Conservation (phyloP, 2,797 vertebrate genomes). For the Clarias laeviceps region DNA sequence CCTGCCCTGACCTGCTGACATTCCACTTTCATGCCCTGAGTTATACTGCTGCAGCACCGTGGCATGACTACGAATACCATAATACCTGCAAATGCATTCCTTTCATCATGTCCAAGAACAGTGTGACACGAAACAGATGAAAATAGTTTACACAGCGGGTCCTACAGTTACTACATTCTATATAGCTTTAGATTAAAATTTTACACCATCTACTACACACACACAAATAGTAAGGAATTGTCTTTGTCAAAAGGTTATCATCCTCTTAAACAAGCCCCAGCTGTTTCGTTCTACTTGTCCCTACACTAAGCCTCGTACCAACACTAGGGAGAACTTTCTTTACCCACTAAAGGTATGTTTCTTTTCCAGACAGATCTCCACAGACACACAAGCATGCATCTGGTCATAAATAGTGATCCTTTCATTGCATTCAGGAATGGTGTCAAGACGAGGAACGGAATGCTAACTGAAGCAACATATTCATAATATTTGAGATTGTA, state of each 20-base stretch:
- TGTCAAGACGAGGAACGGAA: conserved; percentile 26
- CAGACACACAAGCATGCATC: conserved; percentile 40
- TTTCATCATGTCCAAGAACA: conserved; percentile 29
- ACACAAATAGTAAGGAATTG: conserved; percentile 4
- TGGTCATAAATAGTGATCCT: conserved; percentile 44
- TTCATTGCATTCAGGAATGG: conserved; percentile 40
- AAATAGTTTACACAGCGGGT: not conserved
- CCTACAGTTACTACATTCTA: not conserved
- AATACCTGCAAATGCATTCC: conserved; percentile 41
- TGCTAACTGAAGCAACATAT: conserved; percentile 30
- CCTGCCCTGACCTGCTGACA: conserved; percentile 46
- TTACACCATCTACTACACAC: not conserved
- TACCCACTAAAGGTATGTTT: conserved; percentile 9
- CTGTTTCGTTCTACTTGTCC: conserved; percentile 2
- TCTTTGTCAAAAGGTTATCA: conserved; percentile 30
- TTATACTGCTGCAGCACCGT: conserved; percentile 18
- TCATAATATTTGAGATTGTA: conserved; percentile 22
- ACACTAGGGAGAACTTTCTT: not conserved
- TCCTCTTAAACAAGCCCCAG: conserved; percentile 8
- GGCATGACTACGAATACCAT: conserved; percentile 36
- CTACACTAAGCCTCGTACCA: not conserved
- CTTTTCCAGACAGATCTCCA: conserved; percentile 24
- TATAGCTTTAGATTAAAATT: not conserved
- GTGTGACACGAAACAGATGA: not conserved
- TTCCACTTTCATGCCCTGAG: conserved; percentile 34